A percentile compares a stretch with the other conserved stretches of the same genome.
phyloP scores from a whole-genome alignment of 2,888 invertebrate genomes.

The Hypomecis punctinalis region DNA sequence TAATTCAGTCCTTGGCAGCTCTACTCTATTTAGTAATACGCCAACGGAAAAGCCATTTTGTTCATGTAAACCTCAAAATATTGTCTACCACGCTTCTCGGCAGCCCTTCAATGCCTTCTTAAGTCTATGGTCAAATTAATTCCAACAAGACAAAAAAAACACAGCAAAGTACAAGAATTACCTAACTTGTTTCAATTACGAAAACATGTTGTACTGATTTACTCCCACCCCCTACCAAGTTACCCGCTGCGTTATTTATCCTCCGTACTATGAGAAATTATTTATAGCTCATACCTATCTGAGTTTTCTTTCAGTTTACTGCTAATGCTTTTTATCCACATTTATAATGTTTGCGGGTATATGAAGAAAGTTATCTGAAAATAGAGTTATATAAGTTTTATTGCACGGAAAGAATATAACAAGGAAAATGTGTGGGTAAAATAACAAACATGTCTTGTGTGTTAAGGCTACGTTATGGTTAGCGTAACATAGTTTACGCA shows the following conservation, averaged over 20 bases:
- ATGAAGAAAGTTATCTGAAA: background rate
- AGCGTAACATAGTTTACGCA: too few species aligned
- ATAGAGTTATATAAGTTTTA: too few species aligned
- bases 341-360: constrained; percentile 5
- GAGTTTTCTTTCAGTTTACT: constrained; percentile 9
- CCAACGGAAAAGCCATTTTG: too few species aligned
- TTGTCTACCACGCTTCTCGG: too few species aligned
- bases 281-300: constrained; percentile 25
- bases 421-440: too few species aligned
- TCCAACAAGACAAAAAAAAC: constrained; percentile 4
- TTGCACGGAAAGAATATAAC: too few species aligned
- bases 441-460: too few species aligned
- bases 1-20: too few species aligned
- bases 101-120: too few species aligned
- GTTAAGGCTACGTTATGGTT: too few species aligned
- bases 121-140: background rate
- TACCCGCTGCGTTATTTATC: constrained; percentile 39
- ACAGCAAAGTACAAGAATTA: constrained; percentile 13
- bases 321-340: constrained; percentile 20
- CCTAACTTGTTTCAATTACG: constrained; percentile 39
- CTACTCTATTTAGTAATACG: too few species aligned
- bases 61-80: too few species aligned
- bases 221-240: constrained; percentile 27
- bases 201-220: constrained; percentile 36
- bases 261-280: constrained; percentile 27